Evolutionary conservation across 2,888 invertebrate genomes (phyloP), one percentile per base, ranked within the genome.

Genomic region (Brachynemurus nebulosus): DNA sequence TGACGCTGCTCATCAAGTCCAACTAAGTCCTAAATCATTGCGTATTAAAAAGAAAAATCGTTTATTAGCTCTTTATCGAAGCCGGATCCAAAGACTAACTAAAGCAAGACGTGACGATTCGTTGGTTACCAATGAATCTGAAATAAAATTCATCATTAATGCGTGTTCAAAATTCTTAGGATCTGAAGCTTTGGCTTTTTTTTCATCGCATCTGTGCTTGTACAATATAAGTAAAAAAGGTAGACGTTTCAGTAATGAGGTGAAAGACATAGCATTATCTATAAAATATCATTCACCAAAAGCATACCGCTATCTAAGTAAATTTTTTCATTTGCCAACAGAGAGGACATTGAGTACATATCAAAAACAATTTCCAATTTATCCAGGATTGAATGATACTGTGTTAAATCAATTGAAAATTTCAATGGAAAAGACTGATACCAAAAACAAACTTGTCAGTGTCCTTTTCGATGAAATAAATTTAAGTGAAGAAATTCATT

Each of bases 281-380:
- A 30, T 30, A 30, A 30, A 30, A 30, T 30, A 30, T 30, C 30
- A 30, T 30, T 30, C 30, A 30, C 30, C 30, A 12, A 30, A 30
- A 30, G 30, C n/a, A 30, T 30, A 30, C 30, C 30, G 30, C 14
- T 30, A 30, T 30, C 30, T 30, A 8, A 30, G 30, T 14, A 30
- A 30, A 30, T 4, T 30, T 30, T 30, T 30, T 30, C 30, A 30
- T 14, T 30, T 30, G 14, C 30, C 30, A 30, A 30, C 30, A 4
- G n/a, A 30, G 14, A 30, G 30, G 14, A 30, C 30, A 12, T 14
- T 30, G 12, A 30, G 11, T 30, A 30, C n/a, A 12, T 30, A 30
- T 14, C 30, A 11, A 30, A 30, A 30, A 30, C 30, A 30, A 30
- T 30, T 30, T 30, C 30, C 30, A 30, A 30, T 30, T 30, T 14